These are phyloP conservation scores for Neodontobutis hainanensis DNA, from an alignment of 2,113 vertebrate genomes.

Conservation along the genomic window DNA sequence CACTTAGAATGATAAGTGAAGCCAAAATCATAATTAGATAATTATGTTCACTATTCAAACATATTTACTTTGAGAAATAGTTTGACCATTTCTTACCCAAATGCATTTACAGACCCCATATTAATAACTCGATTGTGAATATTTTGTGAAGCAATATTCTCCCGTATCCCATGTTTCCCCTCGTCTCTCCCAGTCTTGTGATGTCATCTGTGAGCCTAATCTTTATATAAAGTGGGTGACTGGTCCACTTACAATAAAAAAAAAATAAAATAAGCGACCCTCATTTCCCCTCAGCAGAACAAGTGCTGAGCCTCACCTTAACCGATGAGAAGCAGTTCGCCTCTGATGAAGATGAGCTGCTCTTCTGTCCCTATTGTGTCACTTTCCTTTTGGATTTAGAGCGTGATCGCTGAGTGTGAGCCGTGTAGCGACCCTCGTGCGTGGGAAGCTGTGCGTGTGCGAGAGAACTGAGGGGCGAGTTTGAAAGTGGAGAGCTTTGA, in stretches of 20 bases:
- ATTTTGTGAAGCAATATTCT: background rate
- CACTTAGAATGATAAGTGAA: too few species aligned
- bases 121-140: too few species aligned
- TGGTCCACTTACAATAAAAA: conserved; percentile 38
- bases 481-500: background rate
- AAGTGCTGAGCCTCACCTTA: conserved; percentile 57
- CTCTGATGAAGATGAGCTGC: conserved; percentile 48
- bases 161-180: conserved; percentile 18
- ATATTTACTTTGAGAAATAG: too few species aligned
- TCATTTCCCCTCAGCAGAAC: conserved; percentile 34
- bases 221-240: conserved; percentile 58
- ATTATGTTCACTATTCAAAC: too few species aligned
- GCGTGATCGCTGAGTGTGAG: conserved; percentile 48
- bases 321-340: conserved; percentile 45
- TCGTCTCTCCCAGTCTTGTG: conserved; percentile 45
- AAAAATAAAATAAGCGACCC: conserved; percentile 25
- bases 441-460: background rate
- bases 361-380: conserved; percentile 73
- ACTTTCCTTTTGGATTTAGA: conserved; percentile 59
- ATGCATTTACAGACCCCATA: too few species aligned
- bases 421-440: conserved; percentile 13
- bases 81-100: too few species aligned
- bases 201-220: conserved; percentile 41
- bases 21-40: too few species aligned
- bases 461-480: background rate